Evolutionary conservation across 2,888 invertebrate species (phyloP), one percentile per base, ranked within the genome.

Genomic region (Nomada fabriciana): DNA sequence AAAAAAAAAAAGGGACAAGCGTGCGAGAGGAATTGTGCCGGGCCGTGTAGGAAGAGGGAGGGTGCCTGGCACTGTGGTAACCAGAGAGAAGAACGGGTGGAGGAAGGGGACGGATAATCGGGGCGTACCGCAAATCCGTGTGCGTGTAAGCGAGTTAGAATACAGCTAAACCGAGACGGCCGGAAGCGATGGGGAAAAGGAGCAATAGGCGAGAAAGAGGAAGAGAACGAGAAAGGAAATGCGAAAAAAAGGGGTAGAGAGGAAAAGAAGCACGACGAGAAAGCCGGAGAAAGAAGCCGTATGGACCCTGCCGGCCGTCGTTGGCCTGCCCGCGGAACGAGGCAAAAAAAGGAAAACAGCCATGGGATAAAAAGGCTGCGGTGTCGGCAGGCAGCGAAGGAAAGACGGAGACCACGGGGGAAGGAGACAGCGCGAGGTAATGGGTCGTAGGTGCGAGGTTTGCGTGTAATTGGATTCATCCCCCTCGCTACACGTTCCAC

Each of bases 391-490:
- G 15, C 36, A 36, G 36, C 18, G 50, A 2, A 18, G 50, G 47
- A 50, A 10, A 64, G 64, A 47, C 2, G 5, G 57, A 67, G 59
- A 68, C 65, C 36, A 5, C 57, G 71, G 50, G 36, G 50, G 65
- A 84, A 57, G 67, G 70, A 77, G 77, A 82, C 77, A 60, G 80
- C 61, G 83, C 79, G 85, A 86, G 83, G 90, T 90, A 92, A 92
- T 91, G 90, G 91, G 86, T 89, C 90, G 89, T 90, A 88, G 90
- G 90, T 90, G 91, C 89, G 89, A 91, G 91, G 89, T 90, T 91
- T 89, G 90, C 89, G 88, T 90, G 92, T 92, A 93, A 93, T 92
- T 92, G 91, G 93, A 92, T 92, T 92, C 91, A 91, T 91, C 89
- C 90, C 86, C 89, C 84, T 86, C 78, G 86, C 85, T 84, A 83